Evolutionary conservation across 1,140 invertebrate genomes (phyloP).

Genomic region (Tribolium castaneum): DNA sequence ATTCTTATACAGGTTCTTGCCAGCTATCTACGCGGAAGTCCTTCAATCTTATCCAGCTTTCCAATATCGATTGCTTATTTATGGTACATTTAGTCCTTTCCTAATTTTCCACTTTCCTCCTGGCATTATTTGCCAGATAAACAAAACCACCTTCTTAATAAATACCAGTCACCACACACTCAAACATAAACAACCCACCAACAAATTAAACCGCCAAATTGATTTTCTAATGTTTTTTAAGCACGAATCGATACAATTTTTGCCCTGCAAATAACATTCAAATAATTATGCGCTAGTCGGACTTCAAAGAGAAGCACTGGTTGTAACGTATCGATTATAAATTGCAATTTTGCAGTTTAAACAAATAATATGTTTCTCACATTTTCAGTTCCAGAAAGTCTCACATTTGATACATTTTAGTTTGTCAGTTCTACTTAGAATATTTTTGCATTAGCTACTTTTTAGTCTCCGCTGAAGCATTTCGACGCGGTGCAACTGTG

Average conservation of each 20-base stretch:
- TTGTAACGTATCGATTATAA: too few species aligned
- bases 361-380: too few species aligned
- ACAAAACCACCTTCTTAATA: constrained; percentile 30
- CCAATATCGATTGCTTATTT: constrained; percentile 35
- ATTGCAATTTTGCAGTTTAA: too few species aligned
- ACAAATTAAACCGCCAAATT: not conserved
- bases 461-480: not conserved
- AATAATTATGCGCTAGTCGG: too few species aligned
- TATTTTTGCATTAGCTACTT: not conserved
- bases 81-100: constrained; percentile 24
- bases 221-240: not conserved
- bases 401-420: too few species aligned
- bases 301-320: too few species aligned
- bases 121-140: constrained; percentile 31
- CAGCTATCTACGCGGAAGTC: constrained; percentile 20
- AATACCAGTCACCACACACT: not conserved
- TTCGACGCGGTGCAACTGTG: not conserved
- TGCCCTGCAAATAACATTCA: not conserved
- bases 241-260: not conserved
- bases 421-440: not conserved
- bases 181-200: not conserved
- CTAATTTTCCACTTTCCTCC: constrained; percentile 18
- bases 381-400: too few species aligned
- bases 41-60: constrained; percentile 32
- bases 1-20: constrained; percentile 20